These are phyloP conservation scores for Myotis vivesi DNA, from an alignment of 2,797 vertebrate genomes.

Conservation along the genomic window DNA sequence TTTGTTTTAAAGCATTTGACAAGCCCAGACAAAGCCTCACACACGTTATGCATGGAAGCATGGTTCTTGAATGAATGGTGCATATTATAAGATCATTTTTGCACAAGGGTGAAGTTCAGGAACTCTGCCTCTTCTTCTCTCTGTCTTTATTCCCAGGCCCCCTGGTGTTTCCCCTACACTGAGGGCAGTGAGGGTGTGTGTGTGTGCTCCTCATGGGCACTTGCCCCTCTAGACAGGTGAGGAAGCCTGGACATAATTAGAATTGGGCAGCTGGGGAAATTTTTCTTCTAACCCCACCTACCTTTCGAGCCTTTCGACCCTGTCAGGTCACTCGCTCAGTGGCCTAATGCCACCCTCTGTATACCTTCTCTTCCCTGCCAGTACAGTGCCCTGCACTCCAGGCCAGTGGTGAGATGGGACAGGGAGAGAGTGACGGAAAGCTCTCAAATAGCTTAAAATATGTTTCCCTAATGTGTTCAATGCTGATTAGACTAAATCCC, in stretches of 20 bases:
- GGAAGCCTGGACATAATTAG: background rate
- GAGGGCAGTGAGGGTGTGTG: background rate
- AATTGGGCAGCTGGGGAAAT: background rate
- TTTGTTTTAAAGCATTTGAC: background rate
- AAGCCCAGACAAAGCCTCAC: background rate
- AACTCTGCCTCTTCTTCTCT: background rate
- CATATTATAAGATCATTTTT: background rate
- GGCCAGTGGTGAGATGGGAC: background rate
- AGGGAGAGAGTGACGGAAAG: background rate
- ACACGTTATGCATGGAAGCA: background rate
- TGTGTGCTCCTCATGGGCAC: background rate
- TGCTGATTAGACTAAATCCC: background rate
- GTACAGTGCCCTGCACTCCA: accelerated
- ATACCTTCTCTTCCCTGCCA: background rate
- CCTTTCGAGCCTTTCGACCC: background rate
- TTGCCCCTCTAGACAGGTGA: background rate
- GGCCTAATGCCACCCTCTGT: background rate
- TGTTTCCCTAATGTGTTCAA: background rate
- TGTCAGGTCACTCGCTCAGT: background rate
- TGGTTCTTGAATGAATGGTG: background rate
- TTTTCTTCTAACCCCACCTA: background rate
- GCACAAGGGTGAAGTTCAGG: background rate
- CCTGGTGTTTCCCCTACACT: background rate
- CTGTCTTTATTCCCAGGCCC: background rate
- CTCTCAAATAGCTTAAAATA: background rate